A percentile compares a stretch with the other conserved stretches of the same genome.
These are phyloP conservation scores for Myzus persicae DNA, from an alignment of 1,140 invertebrate genomes.

Conservation along the genomic window DNA sequence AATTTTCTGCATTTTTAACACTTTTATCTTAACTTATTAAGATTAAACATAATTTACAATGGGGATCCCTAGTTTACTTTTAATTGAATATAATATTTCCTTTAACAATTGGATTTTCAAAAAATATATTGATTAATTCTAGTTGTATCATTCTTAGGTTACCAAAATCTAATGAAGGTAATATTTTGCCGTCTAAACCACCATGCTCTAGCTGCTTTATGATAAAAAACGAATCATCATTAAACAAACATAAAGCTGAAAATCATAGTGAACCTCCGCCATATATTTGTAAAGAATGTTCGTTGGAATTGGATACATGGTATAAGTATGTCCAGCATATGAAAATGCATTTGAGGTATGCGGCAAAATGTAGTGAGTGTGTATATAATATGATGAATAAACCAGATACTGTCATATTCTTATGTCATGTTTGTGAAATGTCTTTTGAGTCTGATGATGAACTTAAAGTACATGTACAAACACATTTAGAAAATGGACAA, in stretches of 20 bases:
- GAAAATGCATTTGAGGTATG: slow-evolving; percentile 56
- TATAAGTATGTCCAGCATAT: slow-evolving; percentile 50
- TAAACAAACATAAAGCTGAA: slow-evolving; percentile 47
- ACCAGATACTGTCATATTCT: slow-evolving; percentile 32
- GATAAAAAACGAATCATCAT: slow-evolving; percentile 44
- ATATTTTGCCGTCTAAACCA: slow-evolving; percentile 28
- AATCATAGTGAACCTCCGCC: slow-evolving; percentile 37
- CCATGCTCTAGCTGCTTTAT: slow-evolving; percentile 48
- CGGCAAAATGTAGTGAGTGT: slow-evolving; percentile 48
- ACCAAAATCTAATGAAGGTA: not conserved
- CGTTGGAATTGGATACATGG: slow-evolving; percentile 4
- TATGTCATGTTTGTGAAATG: slow-evolving; percentile 49
- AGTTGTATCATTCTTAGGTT: slow-evolving; percentile 15
- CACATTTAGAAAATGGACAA: slow-evolving; percentile 54
- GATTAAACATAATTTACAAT: too few relatives aligned
- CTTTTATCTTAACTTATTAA: too few relatives aligned
- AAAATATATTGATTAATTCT: not conserved
- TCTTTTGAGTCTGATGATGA: slow-evolving; percentile 46
- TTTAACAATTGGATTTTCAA: not conserved
- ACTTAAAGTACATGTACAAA: slow-evolving; percentile 30
- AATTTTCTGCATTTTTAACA: too few relatives aligned
- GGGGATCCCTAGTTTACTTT: not conserved
- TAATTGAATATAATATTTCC: not conserved
- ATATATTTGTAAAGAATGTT: slow-evolving; percentile 50
- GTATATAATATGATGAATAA: slow-evolving; percentile 40